These are phyloP conservation scores for Pseudopodoces humilis DNA, from an alignment of 2,113 vertebrate genomes.

Conservation along the genomic window DNA sequence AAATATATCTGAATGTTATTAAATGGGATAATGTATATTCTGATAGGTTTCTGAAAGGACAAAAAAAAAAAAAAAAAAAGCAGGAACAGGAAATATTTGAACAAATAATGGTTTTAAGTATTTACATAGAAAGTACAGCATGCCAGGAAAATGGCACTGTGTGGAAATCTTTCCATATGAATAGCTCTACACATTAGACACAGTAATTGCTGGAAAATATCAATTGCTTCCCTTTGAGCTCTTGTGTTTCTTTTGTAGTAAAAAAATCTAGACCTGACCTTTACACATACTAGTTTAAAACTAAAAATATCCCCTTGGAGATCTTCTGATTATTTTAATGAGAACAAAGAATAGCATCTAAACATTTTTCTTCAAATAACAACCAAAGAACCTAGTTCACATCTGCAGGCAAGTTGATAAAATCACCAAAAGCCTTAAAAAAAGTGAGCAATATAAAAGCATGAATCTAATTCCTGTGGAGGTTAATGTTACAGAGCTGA, in stretches of 20 bases:
- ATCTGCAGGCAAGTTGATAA: neutral
- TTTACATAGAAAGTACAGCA: neutral
- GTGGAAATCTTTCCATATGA: neutral
- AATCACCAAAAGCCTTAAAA: neutral
- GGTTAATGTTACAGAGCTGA: neutral
- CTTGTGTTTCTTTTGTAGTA: neutral
- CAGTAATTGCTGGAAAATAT: neutral
- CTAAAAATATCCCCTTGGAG: neutral
- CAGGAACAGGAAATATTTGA: neutral
- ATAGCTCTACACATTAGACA: neutral
- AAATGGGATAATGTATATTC: accelerated
- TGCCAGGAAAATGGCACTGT: neutral
- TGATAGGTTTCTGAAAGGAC: neutral
- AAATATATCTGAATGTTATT: neutral
- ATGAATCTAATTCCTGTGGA: accelerated
- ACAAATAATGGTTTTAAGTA: neutral
- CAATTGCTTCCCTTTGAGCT: neutral
- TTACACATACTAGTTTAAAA: neutral
- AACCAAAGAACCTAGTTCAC: neutral
- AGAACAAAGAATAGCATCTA: neutral
- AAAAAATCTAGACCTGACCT: neutral
- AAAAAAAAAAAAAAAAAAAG: neutral
- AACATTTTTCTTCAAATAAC: neutral
- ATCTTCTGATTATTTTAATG: neutral
- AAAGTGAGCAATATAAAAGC: neutral